Conservation (phyloP, 2,797 vertebrate genomes). For the Hemibagrus guttatus region DNA sequence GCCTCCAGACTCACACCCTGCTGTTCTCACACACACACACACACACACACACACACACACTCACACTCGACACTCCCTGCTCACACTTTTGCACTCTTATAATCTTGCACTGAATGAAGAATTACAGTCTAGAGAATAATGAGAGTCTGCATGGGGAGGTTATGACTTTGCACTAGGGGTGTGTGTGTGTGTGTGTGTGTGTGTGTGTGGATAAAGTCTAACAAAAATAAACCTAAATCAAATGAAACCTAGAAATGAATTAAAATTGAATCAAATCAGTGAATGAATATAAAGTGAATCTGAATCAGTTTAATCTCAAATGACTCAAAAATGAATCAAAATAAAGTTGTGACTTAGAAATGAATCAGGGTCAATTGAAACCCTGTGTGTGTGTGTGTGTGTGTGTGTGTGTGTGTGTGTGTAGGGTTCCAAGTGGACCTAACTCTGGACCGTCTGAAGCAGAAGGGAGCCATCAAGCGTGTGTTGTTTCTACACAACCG, state of each 20-base stretch:
- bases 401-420: conserved; percentile 47
- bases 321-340: too few relatives aligned
- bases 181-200: not conserved
- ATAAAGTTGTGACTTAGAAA: too few relatives aligned
- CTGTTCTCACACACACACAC: not conserved
- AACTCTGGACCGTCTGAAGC: conserved; percentile 91
- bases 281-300: too few relatives aligned
- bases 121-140: not conserved
- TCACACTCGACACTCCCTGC: not conserved
- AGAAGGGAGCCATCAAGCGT: conserved; percentile 90
- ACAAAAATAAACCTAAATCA: too few relatives aligned
- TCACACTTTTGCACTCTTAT: not conserved
- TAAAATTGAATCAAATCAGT: too few relatives aligned
- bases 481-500: conserved; percentile 85
- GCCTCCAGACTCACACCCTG: conserved; percentile 39
- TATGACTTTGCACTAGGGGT: conserved; percentile 23
- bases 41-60: not conserved
- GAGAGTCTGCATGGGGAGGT: not conserved
- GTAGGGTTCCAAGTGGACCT: conserved; percentile 89
- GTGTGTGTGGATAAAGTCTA: too few relatives aligned
- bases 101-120: not conserved
- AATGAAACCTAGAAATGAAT: too few relatives aligned
- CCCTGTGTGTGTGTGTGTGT: conserved; percentile 6
- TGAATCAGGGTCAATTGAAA: too few relatives aligned
- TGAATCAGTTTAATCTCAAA: too few relatives aligned